Evolutionary conservation across 2,888 invertebrate species (phyloP).

Genomic region (Cryptosula pallasiana): DNA sequence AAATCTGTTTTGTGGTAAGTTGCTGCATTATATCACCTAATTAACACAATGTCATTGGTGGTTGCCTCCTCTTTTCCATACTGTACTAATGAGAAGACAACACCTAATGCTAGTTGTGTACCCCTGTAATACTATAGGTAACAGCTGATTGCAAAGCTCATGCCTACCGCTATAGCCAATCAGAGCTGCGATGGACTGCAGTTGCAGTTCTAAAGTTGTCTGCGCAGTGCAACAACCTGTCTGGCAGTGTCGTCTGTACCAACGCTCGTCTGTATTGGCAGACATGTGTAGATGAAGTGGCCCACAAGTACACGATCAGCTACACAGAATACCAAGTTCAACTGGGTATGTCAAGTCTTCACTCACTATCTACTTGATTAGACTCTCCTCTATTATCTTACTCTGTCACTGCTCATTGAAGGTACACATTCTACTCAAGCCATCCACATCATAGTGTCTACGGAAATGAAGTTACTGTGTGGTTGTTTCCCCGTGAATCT

Average conservation of each 20-base stretch:
- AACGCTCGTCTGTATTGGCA: neutral
- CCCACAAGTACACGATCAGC: neutral
- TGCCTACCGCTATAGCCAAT: neutral
- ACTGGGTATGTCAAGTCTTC: neutral
- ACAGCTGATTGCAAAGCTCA: neutral
- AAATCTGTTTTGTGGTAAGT: neutral
- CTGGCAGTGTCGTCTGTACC: neutral
- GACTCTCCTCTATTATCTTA: neutral
- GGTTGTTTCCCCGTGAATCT: too few relatives aligned
- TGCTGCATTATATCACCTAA: neutral
- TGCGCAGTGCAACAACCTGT: neutral
- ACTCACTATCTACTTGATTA: neutral
- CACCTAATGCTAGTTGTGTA: neutral
- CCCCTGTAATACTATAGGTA: neutral
- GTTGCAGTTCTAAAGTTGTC: neutral
- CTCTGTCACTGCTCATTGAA: neutral
- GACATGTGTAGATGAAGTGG: neutral
- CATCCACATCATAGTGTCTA: too few relatives aligned
- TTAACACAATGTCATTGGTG: neutral
- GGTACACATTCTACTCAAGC: too few relatives aligned
- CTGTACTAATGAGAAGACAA: neutral
- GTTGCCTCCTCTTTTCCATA: too few relatives aligned
- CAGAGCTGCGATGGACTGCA: neutral
- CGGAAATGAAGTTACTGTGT: too few relatives aligned
- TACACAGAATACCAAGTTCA: neutral